Evolutionary conservation across 1,140 invertebrate genomes (phyloP).

Genomic region (Ephestia elutella): DNA sequence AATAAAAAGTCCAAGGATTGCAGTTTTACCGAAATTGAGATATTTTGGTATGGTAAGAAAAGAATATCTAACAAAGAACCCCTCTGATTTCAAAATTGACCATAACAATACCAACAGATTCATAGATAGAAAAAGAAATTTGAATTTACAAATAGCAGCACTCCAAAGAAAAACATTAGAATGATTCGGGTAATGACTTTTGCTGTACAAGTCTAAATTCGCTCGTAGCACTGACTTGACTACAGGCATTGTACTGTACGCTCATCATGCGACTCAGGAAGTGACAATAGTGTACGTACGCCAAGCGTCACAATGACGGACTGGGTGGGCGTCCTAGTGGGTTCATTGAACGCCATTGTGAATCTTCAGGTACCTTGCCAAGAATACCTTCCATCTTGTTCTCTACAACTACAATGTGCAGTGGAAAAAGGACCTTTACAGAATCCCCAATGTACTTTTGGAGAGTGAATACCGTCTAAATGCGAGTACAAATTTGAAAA

Average conservation of each 20-base stretch:
- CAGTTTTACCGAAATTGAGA: no score
- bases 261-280: constrained; percentile 24
- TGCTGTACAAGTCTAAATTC: background rate
- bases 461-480: constrained; percentile 26
- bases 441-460: constrained; percentile 26
- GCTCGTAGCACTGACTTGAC: background rate
- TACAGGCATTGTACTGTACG: background rate
- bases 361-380: constrained; percentile 45
- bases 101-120: no score
- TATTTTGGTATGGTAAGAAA: no score
- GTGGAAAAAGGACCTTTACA: constrained; percentile 19
- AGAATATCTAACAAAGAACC: no score
- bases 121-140: no score
- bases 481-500: constrained; percentile 34
- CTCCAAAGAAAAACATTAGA: no score
- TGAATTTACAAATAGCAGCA: no score
- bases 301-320: constrained; percentile 53
- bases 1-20: no score
- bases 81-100: no score
- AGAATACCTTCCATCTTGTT: constrained; percentile 33
- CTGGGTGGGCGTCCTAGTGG: constrained; percentile 52
- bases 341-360: constrained; percentile 63
- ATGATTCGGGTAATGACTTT: no score
- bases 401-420: constrained; percentile 18
- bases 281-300: constrained; percentile 44